Base-by-base conservation (phyloP, 2,113 vertebrate genomes). In the Triplophysa rosa region DNA sequence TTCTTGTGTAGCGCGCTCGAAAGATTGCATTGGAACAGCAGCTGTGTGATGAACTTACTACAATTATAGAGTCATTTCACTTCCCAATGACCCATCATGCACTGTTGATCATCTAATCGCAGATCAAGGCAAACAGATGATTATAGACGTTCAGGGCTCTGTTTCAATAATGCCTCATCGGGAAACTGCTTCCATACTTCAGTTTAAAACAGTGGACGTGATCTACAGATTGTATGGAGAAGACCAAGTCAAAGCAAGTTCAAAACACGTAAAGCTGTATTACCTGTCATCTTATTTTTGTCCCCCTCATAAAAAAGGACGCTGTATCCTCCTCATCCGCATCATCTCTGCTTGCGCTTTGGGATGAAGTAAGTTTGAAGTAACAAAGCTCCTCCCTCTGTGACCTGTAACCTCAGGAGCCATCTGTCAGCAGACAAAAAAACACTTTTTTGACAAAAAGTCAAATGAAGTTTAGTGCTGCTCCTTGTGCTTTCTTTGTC, bases 321-420 rank as follows among this genome's bases (percentile, higher is more conserved):
- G 91, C 91, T 78, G 85, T 93, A 87, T 94, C 92, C 86, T 93
- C 93, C 82, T 91, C 91, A 16, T 93, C 90, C 84, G 80, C 86
- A 49, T 92, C 92, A 86, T 93, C 92, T 90, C 93, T 92, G 82
- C 92, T 92, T 90, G 92, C 92, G 86, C 92, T 92, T 89, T 92
- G 91, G 92, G 93, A 93, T 90, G 93, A 92, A 92, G 94, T 91
- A 91, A 93, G 93, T 93, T 81, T 88, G 83, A 59, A 74, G 42
- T 42, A 77, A 73, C 73, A 63, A 83, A 83, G 79, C 87, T 88
- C 82, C 67, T 33, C 33, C 75, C 37, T 54, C 24, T 13, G 14
- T 64, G 29, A 73, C 58, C 40, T 71, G 80, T 81, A 80, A 84
- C 69, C 72, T 77, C 2, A 8, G 56, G 66, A 82, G n/a, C 70